Percentiles rank a stretch among this genome's conserved stretches.
Evolutionary conservation across 2,888 invertebrate species (phyloP).

Genomic region (Cryptus armator): DNA sequence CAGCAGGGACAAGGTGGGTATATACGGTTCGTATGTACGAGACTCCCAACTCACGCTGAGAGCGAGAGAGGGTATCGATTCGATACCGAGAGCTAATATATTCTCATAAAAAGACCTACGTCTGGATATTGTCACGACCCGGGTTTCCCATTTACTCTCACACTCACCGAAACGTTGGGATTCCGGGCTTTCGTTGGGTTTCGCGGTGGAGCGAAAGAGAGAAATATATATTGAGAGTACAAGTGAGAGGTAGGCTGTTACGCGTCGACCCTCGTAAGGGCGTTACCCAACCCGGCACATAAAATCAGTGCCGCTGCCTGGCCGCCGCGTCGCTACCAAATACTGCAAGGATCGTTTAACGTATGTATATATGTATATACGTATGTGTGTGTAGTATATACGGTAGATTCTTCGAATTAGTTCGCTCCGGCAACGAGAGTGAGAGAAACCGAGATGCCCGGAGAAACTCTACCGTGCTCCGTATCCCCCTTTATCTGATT

Average conservation of each 20-base stretch:
- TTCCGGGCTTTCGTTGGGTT: conserved; percentile 42
- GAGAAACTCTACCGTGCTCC: conserved; percentile 7
- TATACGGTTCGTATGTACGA: conserved; percentile 29
- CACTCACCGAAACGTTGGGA: conserved; percentile 56
- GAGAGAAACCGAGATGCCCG: conserved; percentile 44
- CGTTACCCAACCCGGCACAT: conserved; percentile 67
- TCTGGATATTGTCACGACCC: conserved; percentile 69
- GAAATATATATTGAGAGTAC: conserved; percentile 14
- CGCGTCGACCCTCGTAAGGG: conserved; percentile 68
- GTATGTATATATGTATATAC: conserved; percentile 6
- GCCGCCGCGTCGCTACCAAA: conserved; percentile 61
- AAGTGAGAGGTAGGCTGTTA: conserved; percentile 53
- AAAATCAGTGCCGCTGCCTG: conserved; percentile 63
- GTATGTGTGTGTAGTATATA: conserved; percentile 18
- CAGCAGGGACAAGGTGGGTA: conserved; percentile 33
- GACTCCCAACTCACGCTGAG: neutral
- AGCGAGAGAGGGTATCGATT: conserved; percentile 69
- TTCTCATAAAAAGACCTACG: conserved; percentile 70
- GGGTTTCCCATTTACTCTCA: conserved; percentile 71
- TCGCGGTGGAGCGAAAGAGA: conserved; percentile 1
- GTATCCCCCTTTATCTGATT: conserved; percentile 63
- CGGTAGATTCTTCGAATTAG: conserved; percentile 66
- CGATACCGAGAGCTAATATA: conserved; percentile 70
- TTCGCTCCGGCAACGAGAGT: conserved; percentile 59
- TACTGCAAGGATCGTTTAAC: conserved; percentile 59